Evolutionary conservation across 2,797 vertebrate genomes (phyloP).

Genomic region (Channa striata): DNA sequence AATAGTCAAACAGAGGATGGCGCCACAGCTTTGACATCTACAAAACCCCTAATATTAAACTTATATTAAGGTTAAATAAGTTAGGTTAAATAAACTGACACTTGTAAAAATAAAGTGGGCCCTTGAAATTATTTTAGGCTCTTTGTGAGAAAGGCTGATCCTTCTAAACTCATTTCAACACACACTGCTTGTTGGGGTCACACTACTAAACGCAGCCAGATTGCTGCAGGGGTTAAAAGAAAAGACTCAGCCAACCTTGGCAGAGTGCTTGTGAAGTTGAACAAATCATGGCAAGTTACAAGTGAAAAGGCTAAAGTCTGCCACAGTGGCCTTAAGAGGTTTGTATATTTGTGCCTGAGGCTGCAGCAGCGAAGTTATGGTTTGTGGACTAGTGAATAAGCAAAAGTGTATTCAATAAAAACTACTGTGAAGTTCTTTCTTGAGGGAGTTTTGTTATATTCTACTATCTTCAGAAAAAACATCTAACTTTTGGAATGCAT

Average conservation of each 20-base stretch:
- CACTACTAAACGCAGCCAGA: conserved; percentile 31
- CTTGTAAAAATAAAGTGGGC: not conserved
- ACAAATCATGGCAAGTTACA: conserved; percentile 39
- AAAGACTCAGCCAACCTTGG: conserved; percentile 40
- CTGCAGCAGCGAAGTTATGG: conserved; percentile 13
- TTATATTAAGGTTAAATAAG: not conserved
- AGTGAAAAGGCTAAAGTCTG: conserved; percentile 30
- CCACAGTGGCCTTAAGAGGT: conserved; percentile 24
- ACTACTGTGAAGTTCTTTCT: conserved; percentile 10
- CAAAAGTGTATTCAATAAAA: conserved; percentile 25
- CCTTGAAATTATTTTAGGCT: conserved; percentile 15
- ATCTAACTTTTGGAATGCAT: conserved; percentile 1
- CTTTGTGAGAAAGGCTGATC: not conserved
- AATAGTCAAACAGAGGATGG: conserved; percentile 52
- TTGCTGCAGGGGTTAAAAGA: conserved; percentile 44
- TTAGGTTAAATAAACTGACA: not conserved
- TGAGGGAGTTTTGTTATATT: conserved; percentile 14
- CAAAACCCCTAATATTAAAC: not conserved
- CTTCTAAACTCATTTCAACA: conserved; percentile 24
- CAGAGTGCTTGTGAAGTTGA: conserved; percentile 39
- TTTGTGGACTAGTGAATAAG: conserved; percentile 12
- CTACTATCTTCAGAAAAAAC: not conserved
- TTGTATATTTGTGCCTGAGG: conserved; percentile 33
- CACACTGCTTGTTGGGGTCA: conserved; percentile 32
- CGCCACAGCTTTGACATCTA: conserved; percentile 40